Percentiles rank a stretch among this genome's conserved stretches.
These are phyloP conservation scores for Chelonoidis abingdonii DNA, from an alignment of 2,113 vertebrate genomes.

Conservation along the genomic window DNA sequence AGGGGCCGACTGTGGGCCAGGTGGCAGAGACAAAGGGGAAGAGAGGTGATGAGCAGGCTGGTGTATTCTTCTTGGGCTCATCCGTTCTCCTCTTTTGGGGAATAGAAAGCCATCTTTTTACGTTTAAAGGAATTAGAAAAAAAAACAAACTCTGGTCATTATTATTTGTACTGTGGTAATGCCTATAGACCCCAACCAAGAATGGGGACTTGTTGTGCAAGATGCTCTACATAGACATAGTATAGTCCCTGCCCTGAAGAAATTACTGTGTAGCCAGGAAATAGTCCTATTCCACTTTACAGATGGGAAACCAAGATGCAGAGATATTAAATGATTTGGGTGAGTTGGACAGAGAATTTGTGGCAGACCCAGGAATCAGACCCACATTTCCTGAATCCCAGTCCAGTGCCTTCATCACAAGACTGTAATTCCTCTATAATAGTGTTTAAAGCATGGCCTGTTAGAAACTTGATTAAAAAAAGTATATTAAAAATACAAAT, in stretches of 20 bases:
- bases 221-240: not conserved
- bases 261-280: not conserved
- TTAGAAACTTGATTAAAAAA: not conserved
- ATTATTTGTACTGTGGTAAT: not conserved
- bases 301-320: not conserved
- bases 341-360: not conserved
- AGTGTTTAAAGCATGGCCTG: not conserved
- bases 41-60: constrained; percentile 57
- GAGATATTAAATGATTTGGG: not conserved
- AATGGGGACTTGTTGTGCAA: not conserved
- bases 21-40: constrained; percentile 67
- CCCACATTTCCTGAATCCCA: not conserved
- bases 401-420: not conserved
- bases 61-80: constrained; percentile 34
- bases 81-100: constrained; percentile 65
- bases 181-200: not conserved
- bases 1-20: not conserved
- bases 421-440: not conserved
- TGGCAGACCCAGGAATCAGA: not conserved
- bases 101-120: constrained; percentile 65
- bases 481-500: not conserved
- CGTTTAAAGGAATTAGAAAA: constrained; percentile 62
- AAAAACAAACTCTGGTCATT: not conserved
- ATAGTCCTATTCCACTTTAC: not conserved
- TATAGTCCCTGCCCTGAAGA: not conserved